These are phyloP conservation scores for Drosophila trapezifrons DNA, from an alignment of 1,140 invertebrate species.

Conservation along the genomic window DNA sequence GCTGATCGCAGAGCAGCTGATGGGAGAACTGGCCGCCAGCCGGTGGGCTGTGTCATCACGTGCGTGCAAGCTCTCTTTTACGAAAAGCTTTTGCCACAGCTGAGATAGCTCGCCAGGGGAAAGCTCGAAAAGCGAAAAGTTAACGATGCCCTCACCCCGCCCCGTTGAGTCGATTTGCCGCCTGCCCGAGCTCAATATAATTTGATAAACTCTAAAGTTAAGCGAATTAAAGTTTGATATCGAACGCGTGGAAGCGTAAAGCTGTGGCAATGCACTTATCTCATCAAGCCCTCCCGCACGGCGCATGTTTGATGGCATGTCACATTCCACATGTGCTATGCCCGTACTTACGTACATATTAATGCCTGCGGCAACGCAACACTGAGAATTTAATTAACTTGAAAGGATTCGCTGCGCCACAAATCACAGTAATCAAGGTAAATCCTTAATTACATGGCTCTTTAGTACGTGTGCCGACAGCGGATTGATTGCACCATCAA, in stretches of 20 bases:
- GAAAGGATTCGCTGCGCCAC: constrained; percentile 34
- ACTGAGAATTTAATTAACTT: constrained; percentile 48
- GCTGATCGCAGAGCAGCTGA: constrained; percentile 12
- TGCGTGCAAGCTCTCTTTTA: constrained; percentile 45
- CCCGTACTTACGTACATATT: background rate
- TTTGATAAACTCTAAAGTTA: constrained; percentile 35
- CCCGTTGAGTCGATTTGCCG: background rate
- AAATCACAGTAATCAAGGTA: constrained; percentile 35
- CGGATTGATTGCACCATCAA: constrained; percentile 29
- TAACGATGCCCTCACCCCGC: background rate
- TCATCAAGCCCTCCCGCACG: constrained; percentile 15
- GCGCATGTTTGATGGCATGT: constrained; percentile 22
- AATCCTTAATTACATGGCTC: constrained; percentile 40
- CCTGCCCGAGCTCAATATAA: constrained; percentile 25
- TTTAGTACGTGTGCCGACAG: constrained; percentile 32
- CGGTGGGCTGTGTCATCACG: constrained; percentile 51
- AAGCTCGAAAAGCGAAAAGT: constrained; percentile 26
- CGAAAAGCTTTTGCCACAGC: constrained; percentile 50
- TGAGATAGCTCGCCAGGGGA: background rate
- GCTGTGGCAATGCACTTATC: constrained; percentile 29
- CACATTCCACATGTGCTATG: background rate
- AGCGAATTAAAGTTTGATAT: constrained; percentile 32
- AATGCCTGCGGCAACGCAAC: constrained; percentile 17
- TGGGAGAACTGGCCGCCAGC: constrained; percentile 13
- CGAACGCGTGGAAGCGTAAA: constrained; percentile 22